phyloP scores from a whole-genome alignment of 2,888 invertebrate species.

The Hydropsyche betteni region DNA sequence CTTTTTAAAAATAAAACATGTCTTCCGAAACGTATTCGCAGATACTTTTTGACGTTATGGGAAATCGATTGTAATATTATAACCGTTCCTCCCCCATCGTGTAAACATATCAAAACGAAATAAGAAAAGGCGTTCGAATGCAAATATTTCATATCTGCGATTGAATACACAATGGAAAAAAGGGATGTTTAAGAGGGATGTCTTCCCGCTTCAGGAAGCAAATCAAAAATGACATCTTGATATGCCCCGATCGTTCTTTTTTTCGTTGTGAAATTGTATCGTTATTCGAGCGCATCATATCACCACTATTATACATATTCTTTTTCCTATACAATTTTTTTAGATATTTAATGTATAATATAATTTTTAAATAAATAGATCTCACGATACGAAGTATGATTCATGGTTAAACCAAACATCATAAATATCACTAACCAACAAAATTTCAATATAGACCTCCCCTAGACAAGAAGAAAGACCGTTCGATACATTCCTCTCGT shows the following conservation, averaged over 20 bases:
- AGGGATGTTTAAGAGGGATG: conserved; percentile 23
- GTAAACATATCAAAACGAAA: conserved; percentile 51
- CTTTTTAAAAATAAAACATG: not conserved
- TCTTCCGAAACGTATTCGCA: not conserved
- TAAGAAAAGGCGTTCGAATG: conserved; percentile 44
- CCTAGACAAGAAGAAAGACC: conserved; percentile 7
- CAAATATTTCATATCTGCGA: conserved; percentile 48
- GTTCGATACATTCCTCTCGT: conserved; percentile 34
- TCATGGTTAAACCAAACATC: no score
- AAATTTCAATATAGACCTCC: no score
- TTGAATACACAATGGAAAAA: conserved; percentile 42
- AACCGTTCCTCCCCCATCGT: conserved; percentile 14
- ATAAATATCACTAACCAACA: no score
- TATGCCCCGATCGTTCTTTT: conserved; percentile 36
- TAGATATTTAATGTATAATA: no score
- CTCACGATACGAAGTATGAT: no score
- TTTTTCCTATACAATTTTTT: no score
- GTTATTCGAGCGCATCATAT: conserved; percentile 24
- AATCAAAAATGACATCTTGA: conserved; percentile 51
- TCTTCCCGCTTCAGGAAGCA: conserved; percentile 40
- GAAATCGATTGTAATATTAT: conserved; percentile 19
- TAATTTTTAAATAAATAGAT: no score
- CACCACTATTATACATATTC: not conserved
- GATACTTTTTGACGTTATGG: not conserved
- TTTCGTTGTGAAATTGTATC: not conserved